Base-by-base conservation (phyloP, 2,113 vertebrate species). In the Chamaetylas fuelleborni region DNA sequence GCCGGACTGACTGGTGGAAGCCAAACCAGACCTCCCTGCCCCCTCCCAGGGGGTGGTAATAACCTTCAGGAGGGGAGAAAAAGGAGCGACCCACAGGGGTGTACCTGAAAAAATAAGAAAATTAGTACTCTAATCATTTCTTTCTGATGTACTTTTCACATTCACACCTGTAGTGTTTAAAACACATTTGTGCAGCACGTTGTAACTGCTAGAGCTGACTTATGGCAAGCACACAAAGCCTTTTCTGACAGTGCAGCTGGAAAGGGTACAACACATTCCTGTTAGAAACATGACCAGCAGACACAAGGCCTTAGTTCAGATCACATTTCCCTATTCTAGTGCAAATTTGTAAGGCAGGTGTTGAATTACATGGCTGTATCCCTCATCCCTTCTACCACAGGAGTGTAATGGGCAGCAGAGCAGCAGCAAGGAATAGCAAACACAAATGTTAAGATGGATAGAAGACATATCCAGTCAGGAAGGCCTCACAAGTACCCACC, bases 21-120 rank as follows among this genome's bases (percentile, higher is more conserved):
- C 99, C 99, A 38, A 99, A 99, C 99, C 99, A 99, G 73, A 99
- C 99, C 95, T 99, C 99, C 89, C 99, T 98, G 57, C 99, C 99
- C 11, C 99, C 99, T 25, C 99, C 99, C 72, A 99, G 97, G n/a
- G 99, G 99, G 97, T 99, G 99, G 95, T 99, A 99, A 71, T 99
- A 99, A 50, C 99, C 99, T 97, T 99, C 99, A 5, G 99, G 99
- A 17, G 99, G 99, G 67, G 99, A 99, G 97, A 99, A 99, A 60
- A 99, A 99, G 17, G 99, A 99, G 24, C 99, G 99, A 6, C 99
- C 99, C 66, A 99, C 99, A 10, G 99, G 99, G 54, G 99, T 99
- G 92, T 99, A 99, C 97, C 99, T 99, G 87, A 83, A 77, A 93
- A 76, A 85, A 47, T 1, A 43, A 25, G 19, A 80, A 88, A 72